These are phyloP conservation scores for Lasioglossum calceatum DNA, from an alignment of 2,888 invertebrate species.

Conservation along the genomic window DNA sequence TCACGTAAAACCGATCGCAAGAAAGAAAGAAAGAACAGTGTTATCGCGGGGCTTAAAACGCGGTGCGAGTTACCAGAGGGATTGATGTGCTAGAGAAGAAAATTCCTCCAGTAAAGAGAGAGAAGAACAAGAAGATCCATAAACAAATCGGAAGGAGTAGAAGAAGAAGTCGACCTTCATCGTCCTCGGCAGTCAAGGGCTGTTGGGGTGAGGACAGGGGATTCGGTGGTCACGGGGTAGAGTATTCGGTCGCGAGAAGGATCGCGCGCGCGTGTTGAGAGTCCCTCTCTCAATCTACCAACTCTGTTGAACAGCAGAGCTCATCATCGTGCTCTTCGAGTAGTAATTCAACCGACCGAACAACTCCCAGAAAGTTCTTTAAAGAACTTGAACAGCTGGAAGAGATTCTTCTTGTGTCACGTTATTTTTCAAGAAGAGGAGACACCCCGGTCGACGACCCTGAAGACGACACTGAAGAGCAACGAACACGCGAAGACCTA, in stretches of 20 bases:
- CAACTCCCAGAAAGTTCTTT: background rate
- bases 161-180: background rate
- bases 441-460: background rate
- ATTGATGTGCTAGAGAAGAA: background rate
- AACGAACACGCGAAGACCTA: background rate
- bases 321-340: conserved; percentile 3
- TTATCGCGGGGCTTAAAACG: conserved; percentile 13
- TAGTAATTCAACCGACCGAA: background rate
- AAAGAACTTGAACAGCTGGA: background rate
- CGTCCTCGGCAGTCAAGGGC: conserved; percentile 4
- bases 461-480: background rate
- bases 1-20: conserved; percentile 75
- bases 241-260: conserved; percentile 6
- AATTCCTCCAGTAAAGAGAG: conserved; percentile 19
- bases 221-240: conserved; percentile 52
- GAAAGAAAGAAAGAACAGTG: conserved; percentile 11
- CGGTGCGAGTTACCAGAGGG: conserved; percentile 6
- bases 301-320: conserved; percentile 9
- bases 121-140: background rate
- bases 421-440: conserved; percentile 54
- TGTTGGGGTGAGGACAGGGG: conserved; percentile 22
- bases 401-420: conserved; percentile 35
- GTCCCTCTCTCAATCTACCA: background rate
- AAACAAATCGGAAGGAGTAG: background rate
- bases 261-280: background rate